Conservation (phyloP, 2,113 vertebrate genomes). For the Mormyrus lacerda region DNA sequence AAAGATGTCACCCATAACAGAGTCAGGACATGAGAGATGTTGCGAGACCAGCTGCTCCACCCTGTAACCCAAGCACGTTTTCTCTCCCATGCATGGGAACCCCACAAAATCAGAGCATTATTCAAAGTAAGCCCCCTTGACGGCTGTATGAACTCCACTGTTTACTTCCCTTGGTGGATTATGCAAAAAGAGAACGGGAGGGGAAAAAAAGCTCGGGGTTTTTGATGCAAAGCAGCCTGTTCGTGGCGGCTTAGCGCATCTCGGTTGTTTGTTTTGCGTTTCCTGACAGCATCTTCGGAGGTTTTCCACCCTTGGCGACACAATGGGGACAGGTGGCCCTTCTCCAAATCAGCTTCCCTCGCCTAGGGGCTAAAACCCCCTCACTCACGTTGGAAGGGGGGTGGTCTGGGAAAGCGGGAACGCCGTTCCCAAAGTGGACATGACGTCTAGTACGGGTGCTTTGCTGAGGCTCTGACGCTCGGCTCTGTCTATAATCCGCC, state of each 20-base stretch:
- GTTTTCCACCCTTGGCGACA: neutral
- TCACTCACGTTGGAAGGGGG: neutral
- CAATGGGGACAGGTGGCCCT: neutral
- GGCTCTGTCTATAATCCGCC: conserved; percentile 29
- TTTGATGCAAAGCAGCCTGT: conserved; percentile 16
- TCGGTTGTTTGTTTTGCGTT: neutral
- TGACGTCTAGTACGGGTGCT: neutral
- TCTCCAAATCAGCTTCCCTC: neutral
- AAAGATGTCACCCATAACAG: neutral
- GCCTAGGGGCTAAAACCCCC: neutral
- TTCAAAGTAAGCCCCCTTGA: conserved; percentile 23
- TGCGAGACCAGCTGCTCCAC: neutral
- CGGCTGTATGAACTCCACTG: conserved; percentile 19
- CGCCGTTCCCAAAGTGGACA: neutral
- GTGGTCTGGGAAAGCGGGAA: neutral
- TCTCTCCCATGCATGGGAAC: conserved; percentile 8
- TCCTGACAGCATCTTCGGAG: neutral
- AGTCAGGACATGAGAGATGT: too few species aligned
- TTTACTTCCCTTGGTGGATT: conserved; percentile 24
- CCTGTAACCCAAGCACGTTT: neutral
- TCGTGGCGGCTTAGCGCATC: conserved; percentile 14
- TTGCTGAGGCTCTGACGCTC: neutral
- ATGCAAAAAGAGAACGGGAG: conserved; percentile 3
- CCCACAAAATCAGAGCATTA: conserved; percentile 22
- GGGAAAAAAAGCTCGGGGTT: conserved; percentile 3